phyloP scores from a whole-genome alignment of 92 coral and sea anemone genomes.

The Umimayanthus kanabou region DNA sequence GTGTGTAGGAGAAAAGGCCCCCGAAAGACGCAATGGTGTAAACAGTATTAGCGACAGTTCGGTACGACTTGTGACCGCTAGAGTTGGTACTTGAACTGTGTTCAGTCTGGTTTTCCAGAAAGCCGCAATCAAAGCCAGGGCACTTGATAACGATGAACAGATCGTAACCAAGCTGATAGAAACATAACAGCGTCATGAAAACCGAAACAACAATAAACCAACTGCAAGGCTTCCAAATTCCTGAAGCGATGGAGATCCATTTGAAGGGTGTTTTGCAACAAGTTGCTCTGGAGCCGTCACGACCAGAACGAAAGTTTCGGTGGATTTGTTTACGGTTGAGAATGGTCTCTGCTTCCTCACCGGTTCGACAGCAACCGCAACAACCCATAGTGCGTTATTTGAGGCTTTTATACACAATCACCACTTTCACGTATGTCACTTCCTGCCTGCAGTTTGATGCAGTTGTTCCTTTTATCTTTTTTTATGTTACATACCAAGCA shows the following conservation, averaged over 20 bases:
- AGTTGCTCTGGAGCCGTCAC: not conserved
- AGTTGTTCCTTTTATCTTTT: not conserved
- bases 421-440: not conserved
- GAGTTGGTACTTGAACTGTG: constrained; percentile 8
- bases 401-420: not conserved
- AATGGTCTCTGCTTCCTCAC: constrained; percentile 10
- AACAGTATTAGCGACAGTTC: constrained; percentile 65
- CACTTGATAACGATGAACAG: constrained; percentile 65
- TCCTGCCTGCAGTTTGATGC: not conserved
- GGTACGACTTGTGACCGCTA: constrained; percentile 48
- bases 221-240: constrained; percentile 61
- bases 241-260: constrained; percentile 44
- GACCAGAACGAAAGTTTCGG: constrained; percentile 25
- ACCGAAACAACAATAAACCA: constrained; percentile 53
- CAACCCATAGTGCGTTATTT: not conserved
- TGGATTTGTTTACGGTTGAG: constrained; percentile 21
- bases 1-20: constrained; percentile 61
- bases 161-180: constrained; percentile 68
- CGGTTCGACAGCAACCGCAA: not conserved
- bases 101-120: constrained; percentile 56
- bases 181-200: constrained; percentile 43
- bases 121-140: constrained; percentile 74
- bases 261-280: constrained; percentile 35
- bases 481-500: too few relatives aligned
- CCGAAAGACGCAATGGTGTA: constrained; percentile 64